These are phyloP conservation scores for Rhinopomastus cyanomelas DNA, from an alignment of 2,113 vertebrate genomes.

Conservation along the genomic window DNA sequence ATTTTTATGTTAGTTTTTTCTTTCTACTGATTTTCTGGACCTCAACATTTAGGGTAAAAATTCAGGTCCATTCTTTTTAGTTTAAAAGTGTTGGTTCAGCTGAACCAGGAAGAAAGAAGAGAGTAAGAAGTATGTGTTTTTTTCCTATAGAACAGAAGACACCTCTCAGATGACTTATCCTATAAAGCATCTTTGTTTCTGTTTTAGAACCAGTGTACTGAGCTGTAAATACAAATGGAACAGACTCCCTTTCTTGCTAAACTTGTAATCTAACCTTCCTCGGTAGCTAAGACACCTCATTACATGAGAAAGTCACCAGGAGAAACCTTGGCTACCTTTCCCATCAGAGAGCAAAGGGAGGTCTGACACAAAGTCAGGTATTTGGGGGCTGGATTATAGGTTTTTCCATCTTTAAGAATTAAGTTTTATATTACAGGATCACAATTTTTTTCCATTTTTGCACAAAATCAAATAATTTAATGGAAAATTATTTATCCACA, in stretches of 20 bases:
- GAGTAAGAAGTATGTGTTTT: neutral
- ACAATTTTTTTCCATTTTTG: neutral
- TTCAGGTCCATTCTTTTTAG: neutral
- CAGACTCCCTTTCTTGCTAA: slow-evolving; percentile 35
- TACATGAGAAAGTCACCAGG: neutral
- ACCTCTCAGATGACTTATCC: slow-evolving; percentile 26
- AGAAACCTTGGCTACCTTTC: neutral
- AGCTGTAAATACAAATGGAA: neutral
- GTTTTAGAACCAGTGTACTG: neutral
- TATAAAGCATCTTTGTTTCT: slow-evolving; percentile 61
- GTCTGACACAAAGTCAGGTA: neutral
- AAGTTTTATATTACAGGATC: fast-evolving
- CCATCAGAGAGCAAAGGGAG: neutral
- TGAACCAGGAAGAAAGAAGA: neutral
- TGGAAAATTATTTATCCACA: neutral
- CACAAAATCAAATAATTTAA: neutral
- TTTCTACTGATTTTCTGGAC: neutral
- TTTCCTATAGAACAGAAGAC: neutral
- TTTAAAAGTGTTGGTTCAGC: neutral
- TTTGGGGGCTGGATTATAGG: neutral
- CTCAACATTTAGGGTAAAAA: neutral
- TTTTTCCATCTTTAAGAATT: neutral
- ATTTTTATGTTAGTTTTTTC: neutral
- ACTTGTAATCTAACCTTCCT: slow-evolving; percentile 10
- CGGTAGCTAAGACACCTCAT: neutral